Conservation (phyloP, 2,888 invertebrate genomes). For the Buathra laborator region DNA sequence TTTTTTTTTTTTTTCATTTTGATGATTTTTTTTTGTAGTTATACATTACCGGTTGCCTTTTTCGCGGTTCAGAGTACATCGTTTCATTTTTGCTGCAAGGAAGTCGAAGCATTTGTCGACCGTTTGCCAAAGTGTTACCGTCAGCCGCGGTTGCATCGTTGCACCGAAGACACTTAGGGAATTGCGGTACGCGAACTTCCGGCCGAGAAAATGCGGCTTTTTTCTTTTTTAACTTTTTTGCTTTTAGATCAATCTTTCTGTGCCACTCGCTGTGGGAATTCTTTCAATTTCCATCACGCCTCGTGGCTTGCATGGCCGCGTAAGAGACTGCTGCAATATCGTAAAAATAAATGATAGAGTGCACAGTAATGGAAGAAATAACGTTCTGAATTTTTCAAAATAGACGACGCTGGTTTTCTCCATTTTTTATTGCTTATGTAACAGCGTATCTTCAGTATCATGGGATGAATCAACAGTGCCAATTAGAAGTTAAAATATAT, state of each 20-base stretch:
- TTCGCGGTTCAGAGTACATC: not conserved
- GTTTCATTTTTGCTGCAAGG: not conserved
- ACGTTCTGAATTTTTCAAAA: not conserved
- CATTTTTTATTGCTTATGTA: not conserved
- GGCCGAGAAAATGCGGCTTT: not conserved
- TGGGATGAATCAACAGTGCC: not conserved
- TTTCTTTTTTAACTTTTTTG: not conserved
- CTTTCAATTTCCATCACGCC: not conserved
- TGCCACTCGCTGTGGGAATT: conserved; percentile 1
- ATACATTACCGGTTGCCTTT: not conserved
- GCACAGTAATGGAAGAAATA: not conserved
- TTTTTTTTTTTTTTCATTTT: not conserved
- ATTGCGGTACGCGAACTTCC: conserved; percentile 2
- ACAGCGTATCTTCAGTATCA: too few species aligned
- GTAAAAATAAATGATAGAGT: not conserved
- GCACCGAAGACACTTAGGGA: not conserved
- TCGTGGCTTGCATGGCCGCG: not conserved
- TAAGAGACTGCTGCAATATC: not conserved
- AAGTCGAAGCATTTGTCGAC: not conserved
- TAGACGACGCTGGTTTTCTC: not conserved
- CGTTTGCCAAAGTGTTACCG: not conserved
- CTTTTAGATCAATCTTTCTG: not conserved
- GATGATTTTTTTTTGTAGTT: not conserved
- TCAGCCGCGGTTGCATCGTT: not conserved
- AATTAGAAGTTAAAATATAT: not conserved